phyloP scores from a whole-genome alignment of 2,888 invertebrate genomes.

The Plagodis pulveraria region DNA sequence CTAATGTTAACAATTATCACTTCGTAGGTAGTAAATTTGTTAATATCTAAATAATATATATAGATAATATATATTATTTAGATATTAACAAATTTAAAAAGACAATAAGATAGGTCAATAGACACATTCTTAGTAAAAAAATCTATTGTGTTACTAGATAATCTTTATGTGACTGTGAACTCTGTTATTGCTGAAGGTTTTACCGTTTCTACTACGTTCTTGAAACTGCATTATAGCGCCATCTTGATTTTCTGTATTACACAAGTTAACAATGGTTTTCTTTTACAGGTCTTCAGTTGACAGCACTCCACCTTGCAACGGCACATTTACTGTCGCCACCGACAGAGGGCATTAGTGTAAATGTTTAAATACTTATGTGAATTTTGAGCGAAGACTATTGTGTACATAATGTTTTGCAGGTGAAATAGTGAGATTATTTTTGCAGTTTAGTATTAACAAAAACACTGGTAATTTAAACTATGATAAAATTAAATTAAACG shows the following conservation, averaged over 20 bases:
- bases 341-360: slow-evolving; percentile 69
- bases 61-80: too few relatives aligned
- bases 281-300: slow-evolving; percentile 60
- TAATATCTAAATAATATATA: too few relatives aligned
- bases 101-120: too few relatives aligned
- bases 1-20: too few relatives aligned
- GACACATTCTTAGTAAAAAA: too few relatives aligned
- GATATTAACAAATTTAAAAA: too few relatives aligned
- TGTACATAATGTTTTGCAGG: slow-evolving; percentile 1
- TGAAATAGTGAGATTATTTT: slow-evolving; percentile 23
- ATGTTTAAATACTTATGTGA: slow-evolving; percentile 15
- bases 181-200: too few relatives aligned
- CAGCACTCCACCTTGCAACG: slow-evolving; percentile 64
- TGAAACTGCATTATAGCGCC: slow-evolving; percentile 37
- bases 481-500: not conserved
- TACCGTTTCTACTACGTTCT: too few relatives aligned
- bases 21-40: too few relatives aligned
- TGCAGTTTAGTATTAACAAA: slow-evolving; percentile 11
- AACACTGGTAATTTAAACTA: not conserved
- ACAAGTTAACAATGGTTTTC: not conserved
- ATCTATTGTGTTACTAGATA: too few relatives aligned
- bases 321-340: slow-evolving; percentile 71
- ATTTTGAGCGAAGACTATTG: slow-evolving; percentile 36
- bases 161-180: too few relatives aligned
- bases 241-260: slow-evolving; percentile 36